Evolutionary conservation across 2,797 vertebrate genomes (phyloP).

Genomic region (Dallia pectoralis): DNA sequence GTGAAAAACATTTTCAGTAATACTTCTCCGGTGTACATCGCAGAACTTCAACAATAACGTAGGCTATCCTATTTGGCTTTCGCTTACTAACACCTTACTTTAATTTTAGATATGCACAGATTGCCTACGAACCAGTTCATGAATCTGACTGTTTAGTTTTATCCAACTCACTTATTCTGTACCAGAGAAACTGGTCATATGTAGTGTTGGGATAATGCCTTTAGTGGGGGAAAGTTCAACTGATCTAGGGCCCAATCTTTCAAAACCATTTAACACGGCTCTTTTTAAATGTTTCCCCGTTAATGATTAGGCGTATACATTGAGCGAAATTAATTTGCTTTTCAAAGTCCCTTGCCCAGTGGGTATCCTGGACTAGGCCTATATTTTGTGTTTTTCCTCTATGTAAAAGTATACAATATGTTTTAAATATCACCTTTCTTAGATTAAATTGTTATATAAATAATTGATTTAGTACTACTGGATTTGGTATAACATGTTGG

Average conservation of each 20-base stretch:
- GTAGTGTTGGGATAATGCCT: not conserved
- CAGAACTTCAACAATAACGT: not conserved
- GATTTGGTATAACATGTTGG: too few relatives aligned
- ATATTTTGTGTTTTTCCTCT: too few relatives aligned
- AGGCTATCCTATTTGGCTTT: not conserved
- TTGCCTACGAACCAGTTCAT: not conserved
- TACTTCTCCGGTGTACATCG: not conserved
- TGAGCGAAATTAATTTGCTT: too few relatives aligned
- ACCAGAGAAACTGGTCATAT: not conserved
- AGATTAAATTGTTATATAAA: too few relatives aligned
- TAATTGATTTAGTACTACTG: too few relatives aligned
- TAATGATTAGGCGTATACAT: not conserved
- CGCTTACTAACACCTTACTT: not conserved
- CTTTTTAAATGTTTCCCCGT: not conserved
- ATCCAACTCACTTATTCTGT: not conserved
- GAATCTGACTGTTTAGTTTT: not conserved
- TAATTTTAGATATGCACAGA: not conserved
- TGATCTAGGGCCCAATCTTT: not conserved
- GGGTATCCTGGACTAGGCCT: too few relatives aligned
- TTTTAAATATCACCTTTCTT: too few relatives aligned
- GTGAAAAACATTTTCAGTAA: not conserved
- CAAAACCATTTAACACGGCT: not conserved
- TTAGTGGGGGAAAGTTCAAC: constrained; percentile 50
- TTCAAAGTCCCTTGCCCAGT: too few relatives aligned
- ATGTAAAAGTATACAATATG: too few relatives aligned